These are phyloP conservation scores for Asarcornis scutulata DNA, from an alignment of 2,113 vertebrate species.

Conservation along the genomic window DNA sequence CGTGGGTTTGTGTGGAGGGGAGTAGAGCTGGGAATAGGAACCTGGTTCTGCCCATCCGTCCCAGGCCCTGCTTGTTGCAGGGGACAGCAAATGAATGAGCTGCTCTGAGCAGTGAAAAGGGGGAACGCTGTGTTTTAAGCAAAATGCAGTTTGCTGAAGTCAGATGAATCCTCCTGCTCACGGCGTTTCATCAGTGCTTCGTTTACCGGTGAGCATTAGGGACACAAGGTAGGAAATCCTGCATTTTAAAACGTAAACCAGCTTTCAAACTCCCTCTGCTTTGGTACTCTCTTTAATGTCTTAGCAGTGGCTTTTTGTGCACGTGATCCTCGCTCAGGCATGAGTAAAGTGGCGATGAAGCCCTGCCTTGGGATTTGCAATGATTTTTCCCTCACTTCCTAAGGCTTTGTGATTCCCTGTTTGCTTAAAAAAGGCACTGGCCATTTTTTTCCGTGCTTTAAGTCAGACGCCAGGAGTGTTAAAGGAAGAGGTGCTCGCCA, in stretches of 20 bases:
- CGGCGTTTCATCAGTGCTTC: neutral
- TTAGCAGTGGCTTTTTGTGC: neutral
- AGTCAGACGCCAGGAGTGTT: neutral
- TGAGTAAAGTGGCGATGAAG: neutral
- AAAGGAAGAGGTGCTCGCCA: neutral
- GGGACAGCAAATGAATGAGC: neutral
- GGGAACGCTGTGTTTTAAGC: neutral
- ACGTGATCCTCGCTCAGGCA: neutral
- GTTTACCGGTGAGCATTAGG: neutral
- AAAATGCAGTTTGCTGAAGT: neutral
- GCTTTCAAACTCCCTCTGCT: slow-evolving; percentile 7
- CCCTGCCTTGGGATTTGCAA: neutral
- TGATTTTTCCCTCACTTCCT: neutral
- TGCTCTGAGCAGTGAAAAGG: fast-evolving
- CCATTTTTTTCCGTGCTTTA: neutral
- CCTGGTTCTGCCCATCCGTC: neutral
- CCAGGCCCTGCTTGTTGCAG: neutral
- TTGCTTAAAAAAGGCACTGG: neutral
- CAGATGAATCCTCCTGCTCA: neutral
- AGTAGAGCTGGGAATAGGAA: neutral
- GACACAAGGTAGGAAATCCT: neutral
- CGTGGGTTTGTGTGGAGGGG: neutral
- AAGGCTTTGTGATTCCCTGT: neutral
- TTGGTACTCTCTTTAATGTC: neutral
- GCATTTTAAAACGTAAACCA: neutral